phyloP scores from a whole-genome alignment of 2,797 vertebrate species.

The Clamator glandarius region DNA sequence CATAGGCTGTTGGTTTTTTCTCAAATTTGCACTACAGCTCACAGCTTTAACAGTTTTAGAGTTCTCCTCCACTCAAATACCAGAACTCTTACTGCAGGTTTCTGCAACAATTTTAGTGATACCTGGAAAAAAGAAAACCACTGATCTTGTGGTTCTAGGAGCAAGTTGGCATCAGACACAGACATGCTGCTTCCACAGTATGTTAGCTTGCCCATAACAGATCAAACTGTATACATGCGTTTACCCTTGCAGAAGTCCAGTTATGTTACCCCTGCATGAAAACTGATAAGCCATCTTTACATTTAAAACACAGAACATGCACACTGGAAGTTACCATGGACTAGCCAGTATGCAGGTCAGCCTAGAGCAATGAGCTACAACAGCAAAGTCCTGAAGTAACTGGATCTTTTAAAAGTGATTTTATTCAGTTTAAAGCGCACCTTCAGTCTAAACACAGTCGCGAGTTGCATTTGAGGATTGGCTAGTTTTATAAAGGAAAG shows the following conservation, averaged over 20 bases:
- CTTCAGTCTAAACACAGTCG: not conserved
- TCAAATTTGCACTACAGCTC: rapidly evolving
- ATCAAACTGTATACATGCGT: not conserved
- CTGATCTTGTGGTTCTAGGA: not conserved
- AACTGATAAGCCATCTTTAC: not conserved
- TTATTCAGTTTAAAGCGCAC: not conserved
- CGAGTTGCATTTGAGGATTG: not conserved
- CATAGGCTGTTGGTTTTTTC: not conserved
- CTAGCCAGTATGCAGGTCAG: not conserved
- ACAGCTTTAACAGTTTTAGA: not conserved
- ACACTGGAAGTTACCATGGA: not conserved
- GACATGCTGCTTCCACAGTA: not conserved
- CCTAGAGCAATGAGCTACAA: not conserved
- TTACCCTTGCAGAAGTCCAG: not conserved
- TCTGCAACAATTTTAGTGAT: no score
- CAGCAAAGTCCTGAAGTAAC: not conserved
- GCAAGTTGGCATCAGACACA: not conserved
- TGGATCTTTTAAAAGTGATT: not conserved
- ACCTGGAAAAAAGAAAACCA: not conserved
- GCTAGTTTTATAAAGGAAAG: not conserved
- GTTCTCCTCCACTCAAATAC: not conserved
- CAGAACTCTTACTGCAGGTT: no score
- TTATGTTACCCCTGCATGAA: not conserved
- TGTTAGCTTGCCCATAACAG: not conserved
- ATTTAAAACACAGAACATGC: not conserved